Conservation (phyloP, 2,888 invertebrate genomes). For the Nomada ferruginata region DNA sequence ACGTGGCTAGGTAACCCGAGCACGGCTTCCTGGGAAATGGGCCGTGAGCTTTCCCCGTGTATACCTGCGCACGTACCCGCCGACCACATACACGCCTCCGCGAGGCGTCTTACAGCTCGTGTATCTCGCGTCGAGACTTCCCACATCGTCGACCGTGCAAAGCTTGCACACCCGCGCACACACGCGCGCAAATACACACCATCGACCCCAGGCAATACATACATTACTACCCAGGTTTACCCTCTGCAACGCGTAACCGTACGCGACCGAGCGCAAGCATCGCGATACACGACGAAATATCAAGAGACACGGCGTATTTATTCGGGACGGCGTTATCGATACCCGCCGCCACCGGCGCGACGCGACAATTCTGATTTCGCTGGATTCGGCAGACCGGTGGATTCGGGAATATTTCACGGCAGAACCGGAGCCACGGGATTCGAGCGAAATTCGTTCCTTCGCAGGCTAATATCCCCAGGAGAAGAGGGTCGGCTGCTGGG, state of each 20-base stretch:
- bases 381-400: background rate
- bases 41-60: slow-evolving; percentile 60
- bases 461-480: background rate
- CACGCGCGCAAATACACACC: slow-evolving; percentile 4
- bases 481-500: background rate
- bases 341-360: too few species aligned
- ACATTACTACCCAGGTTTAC: slow-evolving; percentile 3
- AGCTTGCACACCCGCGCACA: slow-evolving; percentile 3
- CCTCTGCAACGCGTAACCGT: background rate
- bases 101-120: slow-evolving; percentile 22
- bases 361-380: background rate
- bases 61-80: slow-evolving; percentile 39
- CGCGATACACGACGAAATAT: slow-evolving; percentile 16
- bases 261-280: background rate
- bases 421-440: background rate
- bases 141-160: slow-evolving; percentile 35
- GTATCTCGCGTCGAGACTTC: slow-evolving; percentile 19
- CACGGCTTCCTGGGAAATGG: slow-evolving; percentile 73
- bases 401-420: too few species aligned
- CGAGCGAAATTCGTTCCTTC: too few species aligned
- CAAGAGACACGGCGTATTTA: slow-evolving; percentile 22
- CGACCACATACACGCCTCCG: slow-evolving; percentile 12
- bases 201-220: background rate
- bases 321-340: slow-evolving; percentile 22
- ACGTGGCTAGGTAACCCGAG: slow-evolving; percentile 51